These are phyloP conservation scores for Motacilla alba DNA, from an alignment of 2,113 vertebrate genomes.

Conservation along the genomic window DNA sequence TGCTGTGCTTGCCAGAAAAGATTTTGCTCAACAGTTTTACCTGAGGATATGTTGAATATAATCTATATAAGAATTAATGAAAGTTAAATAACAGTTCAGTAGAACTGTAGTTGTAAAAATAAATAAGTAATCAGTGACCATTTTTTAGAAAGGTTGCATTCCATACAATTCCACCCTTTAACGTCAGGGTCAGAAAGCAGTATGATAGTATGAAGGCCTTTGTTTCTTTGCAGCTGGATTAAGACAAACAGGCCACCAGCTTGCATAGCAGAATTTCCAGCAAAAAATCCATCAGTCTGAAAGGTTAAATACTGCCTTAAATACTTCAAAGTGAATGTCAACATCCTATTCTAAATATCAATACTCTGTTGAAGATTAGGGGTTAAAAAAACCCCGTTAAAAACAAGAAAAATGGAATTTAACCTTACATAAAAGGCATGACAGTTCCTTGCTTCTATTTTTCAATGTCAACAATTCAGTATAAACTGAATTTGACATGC, in stretches of 20 bases:
- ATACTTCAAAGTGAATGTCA: neutral
- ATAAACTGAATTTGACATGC: neutral
- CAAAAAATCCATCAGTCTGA: neutral
- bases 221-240: neutral
- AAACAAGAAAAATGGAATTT: neutral
- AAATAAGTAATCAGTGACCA: neutral
- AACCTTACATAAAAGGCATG: neutral
- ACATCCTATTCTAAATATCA: neutral
- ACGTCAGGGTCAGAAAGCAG: neutral
- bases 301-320: neutral
- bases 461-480: neutral
- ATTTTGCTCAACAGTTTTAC: neutral
- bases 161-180: neutral
- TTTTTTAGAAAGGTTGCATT: neutral
- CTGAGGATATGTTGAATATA: neutral
- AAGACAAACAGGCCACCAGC: neutral
- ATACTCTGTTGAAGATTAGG: neutral
- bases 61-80: neutral
- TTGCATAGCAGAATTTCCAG: neutral
- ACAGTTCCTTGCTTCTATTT: neutral
- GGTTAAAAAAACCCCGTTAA: neutral
- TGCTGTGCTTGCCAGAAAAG: neutral
- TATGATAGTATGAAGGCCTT: neutral
- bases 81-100: neutral
- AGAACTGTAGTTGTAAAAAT: neutral